Percentiles rank a stretch among this genome's conserved stretches.
Conservation (phyloP, 2,888 invertebrate genomes). For the Drosophila buzzatii region DNA sequence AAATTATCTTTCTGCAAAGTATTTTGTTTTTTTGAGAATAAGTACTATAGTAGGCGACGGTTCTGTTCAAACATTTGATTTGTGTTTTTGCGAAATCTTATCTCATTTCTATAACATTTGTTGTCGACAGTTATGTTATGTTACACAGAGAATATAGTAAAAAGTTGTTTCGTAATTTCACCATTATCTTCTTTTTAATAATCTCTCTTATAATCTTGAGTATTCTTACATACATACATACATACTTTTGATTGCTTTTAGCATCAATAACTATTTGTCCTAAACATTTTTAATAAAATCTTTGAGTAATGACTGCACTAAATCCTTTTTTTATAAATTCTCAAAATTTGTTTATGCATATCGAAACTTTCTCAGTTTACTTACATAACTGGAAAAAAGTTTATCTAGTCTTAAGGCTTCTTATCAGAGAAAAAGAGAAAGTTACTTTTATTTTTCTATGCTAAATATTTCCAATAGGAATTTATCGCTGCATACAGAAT, state of each 20-base stretch:
- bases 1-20: background rate
- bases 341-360: background rate
- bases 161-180: background rate
- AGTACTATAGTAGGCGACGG: too few species aligned
- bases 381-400: background rate
- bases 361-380: background rate
- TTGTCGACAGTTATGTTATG: too few species aligned
- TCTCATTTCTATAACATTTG: too few species aligned
- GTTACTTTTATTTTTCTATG: background rate
- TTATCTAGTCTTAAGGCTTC: background rate
- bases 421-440: background rate
- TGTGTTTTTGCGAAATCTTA: too few species aligned
- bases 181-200: background rate
- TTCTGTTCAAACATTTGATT: too few species aligned
- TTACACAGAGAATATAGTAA: background rate
- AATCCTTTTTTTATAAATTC: background rate
- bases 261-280: background rate
- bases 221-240: too few species aligned
- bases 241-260: background rate
- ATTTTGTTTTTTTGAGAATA: background rate
- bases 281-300: background rate
- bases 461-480: background rate
- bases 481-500: conserved; percentile 15
- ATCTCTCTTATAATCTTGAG: too few species aligned
- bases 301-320: background rate